Evolutionary conservation across 2,113 vertebrate genomes (phyloP), one percentile per base, ranked within the genome.

Genomic region (Alectura lathami): DNA sequence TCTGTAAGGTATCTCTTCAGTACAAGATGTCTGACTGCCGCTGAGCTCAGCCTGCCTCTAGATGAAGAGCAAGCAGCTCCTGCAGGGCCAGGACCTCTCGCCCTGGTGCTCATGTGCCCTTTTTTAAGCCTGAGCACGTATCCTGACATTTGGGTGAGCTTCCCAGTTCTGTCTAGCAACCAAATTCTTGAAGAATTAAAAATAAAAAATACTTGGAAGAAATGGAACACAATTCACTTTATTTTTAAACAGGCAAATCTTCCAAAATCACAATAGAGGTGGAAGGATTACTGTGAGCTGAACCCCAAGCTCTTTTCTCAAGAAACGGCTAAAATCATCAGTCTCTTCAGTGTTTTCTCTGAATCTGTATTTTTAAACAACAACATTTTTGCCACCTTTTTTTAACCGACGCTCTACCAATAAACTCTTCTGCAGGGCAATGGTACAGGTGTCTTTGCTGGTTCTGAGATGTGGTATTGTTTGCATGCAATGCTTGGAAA

Each of bases 231-330:
- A 16, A 17, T 27, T 9, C 15, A 27, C 51, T 53, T 51, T 26
- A 2, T 26, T 36, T 36, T 73, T 34, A 9, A 36, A 23, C n/a
- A 72, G 7, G 51, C 30, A 23, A 24, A 15, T 14, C 57, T 57
- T 30, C 16, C 3, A 12, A 22, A 17, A 7, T 2, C 18, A 3
- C 11, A 22, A 27, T 0, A 0, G 10, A 20, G 68, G 54, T 43
- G 5, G 30, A 30, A 68, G 34, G 3, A 4, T 62, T 69, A 8
- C 11, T 63, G 50, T 64, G 29, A 43, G 57, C 43, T 36, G 18
- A 59, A 21, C 42, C 51, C 27, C 27, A 50, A 54, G 34, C 7
- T 62, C 30, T 68, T 53, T 32, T 57, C 43, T 47, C 0, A 2
- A 13, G 20, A 36, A 59, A 42, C 30, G 10, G 23, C 15, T 53